These are phyloP conservation scores for Ochotona curzoniae DNA, from an alignment of 2,113 vertebrate genomes.

Conservation along the genomic window DNA sequence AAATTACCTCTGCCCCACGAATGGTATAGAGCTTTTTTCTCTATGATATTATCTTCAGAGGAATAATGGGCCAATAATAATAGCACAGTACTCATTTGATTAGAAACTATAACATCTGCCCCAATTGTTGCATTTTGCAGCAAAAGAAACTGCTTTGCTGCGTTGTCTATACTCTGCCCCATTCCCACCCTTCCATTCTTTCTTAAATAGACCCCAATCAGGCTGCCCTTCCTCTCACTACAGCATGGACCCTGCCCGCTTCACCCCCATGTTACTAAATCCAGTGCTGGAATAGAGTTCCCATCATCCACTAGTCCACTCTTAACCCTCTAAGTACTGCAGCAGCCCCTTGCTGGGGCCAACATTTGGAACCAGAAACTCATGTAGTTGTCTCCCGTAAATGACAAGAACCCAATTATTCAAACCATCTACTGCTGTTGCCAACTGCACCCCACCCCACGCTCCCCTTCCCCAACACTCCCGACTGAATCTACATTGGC, in stretches of 20 bases:
- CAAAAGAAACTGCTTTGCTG: background rate
- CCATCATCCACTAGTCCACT: too few species aligned
- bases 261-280: background rate
- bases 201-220: background rate
- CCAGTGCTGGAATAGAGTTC: background rate
- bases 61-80: background rate
- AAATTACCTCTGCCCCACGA: rapidly evolving
- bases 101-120: background rate
- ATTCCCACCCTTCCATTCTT: background rate
- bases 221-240: background rate
- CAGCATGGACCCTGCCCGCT: background rate
- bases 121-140: background rate
- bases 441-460: too few species aligned
- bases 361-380: too few species aligned
- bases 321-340: too few species aligned
- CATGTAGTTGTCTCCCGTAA: too few species aligned
- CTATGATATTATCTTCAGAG: background rate
- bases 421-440: too few species aligned
- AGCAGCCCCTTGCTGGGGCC: too few species aligned
- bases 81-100: background rate
- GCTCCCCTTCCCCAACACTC: too few species aligned
- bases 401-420: too few species aligned
- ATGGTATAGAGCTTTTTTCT: background rate
- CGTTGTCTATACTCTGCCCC: background rate
- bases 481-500: too few species aligned